These are phyloP conservation scores for Micrasema minimum DNA, from an alignment of 1,140 invertebrate genomes.

Conservation along the genomic window DNA sequence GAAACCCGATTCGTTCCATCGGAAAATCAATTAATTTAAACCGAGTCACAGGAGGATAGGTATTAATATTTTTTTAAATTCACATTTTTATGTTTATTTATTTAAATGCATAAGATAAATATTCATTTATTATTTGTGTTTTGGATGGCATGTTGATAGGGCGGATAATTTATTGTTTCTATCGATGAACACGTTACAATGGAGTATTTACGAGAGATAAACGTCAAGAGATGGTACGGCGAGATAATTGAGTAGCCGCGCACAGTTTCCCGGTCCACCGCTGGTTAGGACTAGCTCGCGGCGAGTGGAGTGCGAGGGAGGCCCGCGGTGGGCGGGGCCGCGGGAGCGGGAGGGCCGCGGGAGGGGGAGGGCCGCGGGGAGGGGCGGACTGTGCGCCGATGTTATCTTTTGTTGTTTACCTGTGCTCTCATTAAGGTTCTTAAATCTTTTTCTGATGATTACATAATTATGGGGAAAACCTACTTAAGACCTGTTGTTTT, in stretches of 20 bases:
- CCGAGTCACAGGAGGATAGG: neutral
- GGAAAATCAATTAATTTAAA: neutral
- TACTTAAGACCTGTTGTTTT: too few species aligned
- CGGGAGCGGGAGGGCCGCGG: neutral
- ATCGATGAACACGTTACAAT: neutral
- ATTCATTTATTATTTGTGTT: neutral
- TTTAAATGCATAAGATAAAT: too few species aligned
- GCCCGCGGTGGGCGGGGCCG: neutral
- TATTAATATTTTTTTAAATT: constrained; percentile 1
- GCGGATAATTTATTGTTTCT: neutral
- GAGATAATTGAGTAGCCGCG: neutral
- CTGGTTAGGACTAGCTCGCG: constrained; percentile 22
- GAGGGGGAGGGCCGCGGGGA: neutral
- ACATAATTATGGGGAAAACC: too few species aligned
- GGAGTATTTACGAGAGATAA: neutral
- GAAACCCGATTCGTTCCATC: constrained; percentile 29
- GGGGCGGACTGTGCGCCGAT: too few species aligned
- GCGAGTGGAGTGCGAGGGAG: constrained; percentile 25
- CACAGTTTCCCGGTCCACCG: constrained; percentile 20
- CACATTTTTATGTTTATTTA: neutral
- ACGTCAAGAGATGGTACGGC: constrained; percentile 1
- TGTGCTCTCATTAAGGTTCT: neutral
- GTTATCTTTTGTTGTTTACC: too few species aligned
- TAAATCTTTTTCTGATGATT: neutral
- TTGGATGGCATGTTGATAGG: neutral